Percentiles rank a stretch among this genome's conserved stretches.
Evolutionary conservation across 2,797 vertebrate species (phyloP).

Genomic region (Platalea minor): DNA sequence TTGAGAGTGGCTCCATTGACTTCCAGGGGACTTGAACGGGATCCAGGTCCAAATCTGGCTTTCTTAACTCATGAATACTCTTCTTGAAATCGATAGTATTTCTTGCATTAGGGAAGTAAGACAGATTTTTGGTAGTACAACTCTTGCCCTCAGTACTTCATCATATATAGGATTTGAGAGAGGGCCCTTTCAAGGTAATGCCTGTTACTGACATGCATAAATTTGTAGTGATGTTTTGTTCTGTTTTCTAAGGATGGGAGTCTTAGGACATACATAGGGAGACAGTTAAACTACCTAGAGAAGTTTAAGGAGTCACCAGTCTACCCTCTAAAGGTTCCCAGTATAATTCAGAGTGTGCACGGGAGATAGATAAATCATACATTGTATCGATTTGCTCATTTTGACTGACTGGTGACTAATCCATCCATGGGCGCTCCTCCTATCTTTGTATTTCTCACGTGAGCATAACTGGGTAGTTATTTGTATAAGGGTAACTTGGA

Average conservation of each 20-base stretch:
- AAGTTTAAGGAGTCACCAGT: neutral
- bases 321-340: neutral
- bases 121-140: neutral
- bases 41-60: slow-evolving; percentile 31
- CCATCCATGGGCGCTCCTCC: neutral
- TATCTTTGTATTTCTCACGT: neutral
- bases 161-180: neutral
- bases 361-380: neutral
- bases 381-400: neutral
- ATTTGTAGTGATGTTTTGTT: neutral
- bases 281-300: neutral
- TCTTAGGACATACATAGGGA: neutral
- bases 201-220: neutral
- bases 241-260: neutral
- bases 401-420: neutral
- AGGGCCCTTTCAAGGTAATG: neutral
- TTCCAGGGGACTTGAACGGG: neutral
- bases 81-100: neutral
- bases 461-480: neutral
- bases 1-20: neutral
- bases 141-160: neutral
- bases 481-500: neutral
- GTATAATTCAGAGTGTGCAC: neutral
- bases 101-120: neutral
- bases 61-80: neutral